A percentile compares a stretch with the other conserved stretches of the same genome.
phyloP scores from a whole-genome alignment of 2,797 vertebrate species.

The Parambassis ranga region DNA sequence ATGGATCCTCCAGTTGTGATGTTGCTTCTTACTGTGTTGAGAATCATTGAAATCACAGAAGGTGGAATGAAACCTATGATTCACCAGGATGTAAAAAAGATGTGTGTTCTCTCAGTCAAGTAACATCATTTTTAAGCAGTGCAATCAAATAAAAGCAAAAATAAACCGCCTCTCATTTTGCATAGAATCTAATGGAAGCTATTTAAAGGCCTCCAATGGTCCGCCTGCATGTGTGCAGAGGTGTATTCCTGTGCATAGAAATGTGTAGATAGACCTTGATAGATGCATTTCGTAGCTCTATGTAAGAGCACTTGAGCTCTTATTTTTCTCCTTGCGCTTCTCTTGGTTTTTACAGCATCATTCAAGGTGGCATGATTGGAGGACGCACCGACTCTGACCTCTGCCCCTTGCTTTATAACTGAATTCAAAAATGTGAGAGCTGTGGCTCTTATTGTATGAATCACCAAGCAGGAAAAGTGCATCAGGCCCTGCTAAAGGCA shows the following conservation, averaged over 20 bases:
- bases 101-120: constrained; percentile 7
- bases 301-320: too few species aligned
- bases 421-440: not conserved
- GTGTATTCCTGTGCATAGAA: constrained; percentile 1
- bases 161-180: constrained; percentile 39
- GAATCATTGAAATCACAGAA: not conserved
- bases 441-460: not conserved
- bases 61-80: constrained; percentile 22
- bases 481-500: constrained; percentile 28
- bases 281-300: constrained; percentile 12
- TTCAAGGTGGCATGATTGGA: not conserved
- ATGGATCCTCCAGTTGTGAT: constrained; percentile 6
- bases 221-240: constrained; percentile 14
- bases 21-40: constrained; percentile 18
- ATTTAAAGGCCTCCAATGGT: constrained; percentile 11
- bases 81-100: constrained; percentile 8
- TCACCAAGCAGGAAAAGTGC: constrained; percentile 1
- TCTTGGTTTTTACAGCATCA: not conserved
- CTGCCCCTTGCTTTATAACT: not conserved
- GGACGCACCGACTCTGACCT: not conserved
- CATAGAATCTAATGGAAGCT: constrained; percentile 4
- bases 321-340: constrained; percentile 7
- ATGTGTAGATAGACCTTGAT: constrained; percentile 11
- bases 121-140: constrained; percentile 12
- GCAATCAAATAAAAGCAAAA: constrained; percentile 27